Evolutionary conservation across 64 coral and sea anemone genomes (phyloP), one percentile per base, ranked within the genome.

Genomic region (Actinia equina): DNA sequence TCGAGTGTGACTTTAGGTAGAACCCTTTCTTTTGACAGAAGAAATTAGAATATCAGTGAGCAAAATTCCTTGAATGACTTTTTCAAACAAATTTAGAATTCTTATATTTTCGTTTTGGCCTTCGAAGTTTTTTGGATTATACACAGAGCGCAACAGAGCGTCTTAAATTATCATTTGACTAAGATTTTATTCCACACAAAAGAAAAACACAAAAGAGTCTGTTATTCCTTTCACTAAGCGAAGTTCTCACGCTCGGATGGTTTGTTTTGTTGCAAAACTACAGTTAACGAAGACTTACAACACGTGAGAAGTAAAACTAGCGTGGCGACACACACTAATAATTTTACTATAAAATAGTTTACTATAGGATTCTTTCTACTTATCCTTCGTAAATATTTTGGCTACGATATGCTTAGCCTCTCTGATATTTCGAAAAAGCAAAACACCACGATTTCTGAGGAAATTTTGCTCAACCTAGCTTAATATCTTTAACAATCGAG

Each of bases 191-290:
- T 74, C 11, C 12, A 74, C 69, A 74, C 69, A 74, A 74, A 74
- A 30, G 25, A 74, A 41, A 37, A 13, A 74, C 69, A 74, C 69
- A 74, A 74, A 41, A 74, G 69, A 9, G 23, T 74, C 13, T 74
- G 69, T 74, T 74, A 74, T 74, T 74, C 41, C 69, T 14, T 74
- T 74, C 26, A 30, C 6, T 41, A 10, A 74, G 26, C 11, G n/a
- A 74, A 74, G 13, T 74, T 74, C 69, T 74, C 69, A 74, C 27
- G 69, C 69, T 74, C 69, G 13, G 26, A 74, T 74, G 69, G 27
- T 74, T 74, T 74, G 69, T 74, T 74, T 74, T 74, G 69, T 41
- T 74, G 69, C 0, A 12, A 74, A 74, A 13, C 69, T 25, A 41
- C 25, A 71, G 69, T 74, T 74, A 2, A 74, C 69, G 4, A 65